Conservation (phyloP, 2,113 vertebrate species). For the Phoxinus phoxinus region DNA sequence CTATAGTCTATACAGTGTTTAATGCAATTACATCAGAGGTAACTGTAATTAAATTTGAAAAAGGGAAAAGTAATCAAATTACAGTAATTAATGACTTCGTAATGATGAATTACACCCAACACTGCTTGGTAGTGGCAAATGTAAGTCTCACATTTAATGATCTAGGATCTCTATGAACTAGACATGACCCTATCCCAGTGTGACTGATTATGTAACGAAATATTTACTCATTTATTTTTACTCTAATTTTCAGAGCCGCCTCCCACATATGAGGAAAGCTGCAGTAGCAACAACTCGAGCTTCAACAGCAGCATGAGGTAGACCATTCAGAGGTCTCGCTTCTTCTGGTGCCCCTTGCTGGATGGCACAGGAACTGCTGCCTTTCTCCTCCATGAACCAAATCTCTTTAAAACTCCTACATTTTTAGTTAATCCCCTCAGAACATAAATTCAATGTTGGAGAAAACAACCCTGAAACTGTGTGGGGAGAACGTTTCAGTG, state of each 20-base stretch:
- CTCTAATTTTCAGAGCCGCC: constrained; percentile 84
- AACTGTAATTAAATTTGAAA: too few relatives aligned
- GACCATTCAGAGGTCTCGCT: neutral
- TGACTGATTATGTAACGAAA: neutral
- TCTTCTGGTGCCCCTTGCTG: constrained; percentile 45
- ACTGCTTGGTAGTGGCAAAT: neutral
- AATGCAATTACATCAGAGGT: too few relatives aligned
- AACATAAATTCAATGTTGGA: constrained; percentile 19
- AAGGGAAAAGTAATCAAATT: too few relatives aligned
- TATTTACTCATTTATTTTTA: neutral
- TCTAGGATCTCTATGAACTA: neutral
- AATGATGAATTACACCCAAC: too few relatives aligned
- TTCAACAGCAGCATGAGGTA: constrained; percentile 75
- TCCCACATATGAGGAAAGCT: constrained; percentile 96
- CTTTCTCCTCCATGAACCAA: neutral
- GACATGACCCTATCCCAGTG: neutral
- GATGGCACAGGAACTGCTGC: constrained; percentile 48
- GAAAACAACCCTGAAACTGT: constrained; percentile 15
- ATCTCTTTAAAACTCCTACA: neutral
- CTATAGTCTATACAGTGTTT: too few relatives aligned
- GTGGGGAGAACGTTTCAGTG: constrained; percentile 46
- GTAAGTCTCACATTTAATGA: neutral
- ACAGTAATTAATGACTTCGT: too few relatives aligned
- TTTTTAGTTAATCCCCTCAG: constrained; percentile 20
- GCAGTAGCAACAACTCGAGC: constrained; percentile 80